Percentiles rank a stretch among this genome's conserved stretches.
Evolutionary conservation across 1,140 invertebrate species (phyloP).

Genomic region (Myzus persicae): DNA sequence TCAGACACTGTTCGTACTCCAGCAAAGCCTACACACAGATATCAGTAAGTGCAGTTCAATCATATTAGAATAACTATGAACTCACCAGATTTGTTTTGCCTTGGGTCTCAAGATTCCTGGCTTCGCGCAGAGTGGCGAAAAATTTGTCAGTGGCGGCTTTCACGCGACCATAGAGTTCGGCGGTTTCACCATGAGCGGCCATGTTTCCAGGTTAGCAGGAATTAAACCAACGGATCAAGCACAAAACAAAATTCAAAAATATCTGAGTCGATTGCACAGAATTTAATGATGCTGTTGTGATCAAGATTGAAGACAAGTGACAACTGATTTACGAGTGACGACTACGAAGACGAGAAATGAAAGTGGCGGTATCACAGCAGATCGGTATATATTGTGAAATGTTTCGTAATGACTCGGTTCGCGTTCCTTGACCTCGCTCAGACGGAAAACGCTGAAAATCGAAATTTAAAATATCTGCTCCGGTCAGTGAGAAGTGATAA

Average conservation of each 20-base stretch:
- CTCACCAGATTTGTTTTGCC: slow-evolving; percentile 27
- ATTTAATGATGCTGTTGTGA: neutral
- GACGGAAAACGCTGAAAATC: neutral
- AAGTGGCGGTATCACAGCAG: neutral
- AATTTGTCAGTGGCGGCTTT: slow-evolving; percentile 19
- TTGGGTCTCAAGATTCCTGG: neutral
- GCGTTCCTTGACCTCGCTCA: neutral
- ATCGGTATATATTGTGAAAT: neutral
- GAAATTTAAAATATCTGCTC: neutral
- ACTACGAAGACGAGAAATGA: neutral
- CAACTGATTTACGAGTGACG: neutral
- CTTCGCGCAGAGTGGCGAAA: neutral
- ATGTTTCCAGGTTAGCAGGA: neutral
- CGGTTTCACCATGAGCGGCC: neutral
- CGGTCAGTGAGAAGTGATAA: neutral
- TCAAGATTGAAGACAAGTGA: neutral
- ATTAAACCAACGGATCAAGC: neutral
- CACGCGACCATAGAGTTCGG: neutral
- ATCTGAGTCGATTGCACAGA: neutral
- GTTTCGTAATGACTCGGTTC: neutral
- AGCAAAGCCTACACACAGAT: slow-evolving; percentile 27
- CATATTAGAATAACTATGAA: neutral
- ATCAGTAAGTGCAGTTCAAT: neutral
- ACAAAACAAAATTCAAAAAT: neutral
- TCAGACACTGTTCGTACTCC: slow-evolving; percentile 39